These are phyloP conservation scores for Thalassophryne amazonica DNA, from an alignment of 2,797 vertebrate genomes.

Conservation along the genomic window DNA sequence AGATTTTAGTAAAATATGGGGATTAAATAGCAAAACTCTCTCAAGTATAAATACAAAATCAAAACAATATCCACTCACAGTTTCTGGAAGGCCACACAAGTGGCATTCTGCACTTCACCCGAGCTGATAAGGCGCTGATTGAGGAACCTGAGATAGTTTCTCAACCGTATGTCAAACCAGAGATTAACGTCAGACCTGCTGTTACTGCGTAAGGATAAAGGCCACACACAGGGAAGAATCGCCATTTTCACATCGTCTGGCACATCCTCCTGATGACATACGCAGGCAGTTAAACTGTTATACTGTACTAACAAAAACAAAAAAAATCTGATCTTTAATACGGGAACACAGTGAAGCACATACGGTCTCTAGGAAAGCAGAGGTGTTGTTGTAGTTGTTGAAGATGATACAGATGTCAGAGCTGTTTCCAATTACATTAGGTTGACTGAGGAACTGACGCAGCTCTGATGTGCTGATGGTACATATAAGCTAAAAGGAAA, in stretches of 20 bases:
- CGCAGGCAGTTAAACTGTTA: background rate
- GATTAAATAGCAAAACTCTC: too few relatives aligned
- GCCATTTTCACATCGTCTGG: constrained; percentile 43
- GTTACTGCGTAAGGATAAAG: constrained; percentile 50
- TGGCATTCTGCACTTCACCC: constrained; percentile 37
- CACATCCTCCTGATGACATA: constrained; percentile 47
- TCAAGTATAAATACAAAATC: too few relatives aligned
- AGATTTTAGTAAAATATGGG: too few relatives aligned
- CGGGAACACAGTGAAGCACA: background rate
- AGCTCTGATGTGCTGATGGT: constrained; percentile 58
- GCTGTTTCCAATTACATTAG: constrained; percentile 13
- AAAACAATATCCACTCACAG: too few relatives aligned
- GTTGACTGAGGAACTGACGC: constrained; percentile 44
- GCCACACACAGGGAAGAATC: constrained; percentile 66
- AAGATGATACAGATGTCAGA: constrained; percentile 57
- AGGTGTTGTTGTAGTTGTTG: constrained; percentile 52
- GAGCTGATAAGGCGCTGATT: constrained; percentile 55
- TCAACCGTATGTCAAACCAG: constrained; percentile 57
- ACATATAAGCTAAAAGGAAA: constrained; percentile 51
- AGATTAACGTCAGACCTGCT: constrained; percentile 37
- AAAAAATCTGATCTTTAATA: too few relatives aligned
- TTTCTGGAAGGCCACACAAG: constrained; percentile 60
- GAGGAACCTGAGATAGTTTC: constrained; percentile 61
- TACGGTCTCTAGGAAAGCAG: constrained; percentile 61
- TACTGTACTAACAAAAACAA: too few relatives aligned